Percentiles rank a stretch among this genome's conserved stretches.
phyloP scores from a whole-genome alignment of 2,888 invertebrate species.

The Tinea semifulvella region DNA sequence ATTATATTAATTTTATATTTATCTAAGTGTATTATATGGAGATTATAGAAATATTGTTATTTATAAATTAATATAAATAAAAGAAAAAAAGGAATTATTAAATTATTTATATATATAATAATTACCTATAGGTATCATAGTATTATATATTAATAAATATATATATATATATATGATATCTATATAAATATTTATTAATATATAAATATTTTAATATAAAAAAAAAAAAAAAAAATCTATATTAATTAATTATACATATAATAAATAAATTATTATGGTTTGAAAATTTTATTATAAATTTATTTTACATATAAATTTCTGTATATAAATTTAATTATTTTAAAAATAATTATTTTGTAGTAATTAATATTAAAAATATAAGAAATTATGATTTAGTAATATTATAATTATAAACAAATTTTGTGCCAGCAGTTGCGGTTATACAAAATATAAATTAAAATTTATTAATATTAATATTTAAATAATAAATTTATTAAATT shows the following conservation, averaged over 20 bases:
- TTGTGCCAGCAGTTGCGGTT: constrained; percentile 75
- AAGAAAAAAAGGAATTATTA: too few species aligned
- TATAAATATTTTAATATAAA: constrained; percentile 29
- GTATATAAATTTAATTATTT: constrained; percentile 32
- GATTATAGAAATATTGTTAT: too few species aligned
- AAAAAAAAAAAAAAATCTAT: too few species aligned
- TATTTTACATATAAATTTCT: constrained; percentile 67
- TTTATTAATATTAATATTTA: constrained; percentile 27
- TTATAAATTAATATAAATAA: too few species aligned
- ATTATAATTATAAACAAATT: constrained; percentile 67
- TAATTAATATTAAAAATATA: constrained; percentile 67
- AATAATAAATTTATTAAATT: constrained; percentile 24
- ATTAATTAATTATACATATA: too few species aligned
- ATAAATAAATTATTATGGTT: constrained; percentile 56
- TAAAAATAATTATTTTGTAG: constrained; percentile 26
- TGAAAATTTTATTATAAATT: constrained; percentile 53
- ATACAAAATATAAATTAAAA: constrained; percentile 51
- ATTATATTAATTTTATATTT: constrained; percentile 22
- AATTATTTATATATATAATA: constrained; percentile 26
- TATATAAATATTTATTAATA: too few species aligned
- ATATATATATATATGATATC: too few species aligned
- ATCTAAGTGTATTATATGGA: too few species aligned
- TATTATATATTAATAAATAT: too few species aligned
- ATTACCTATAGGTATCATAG: too few species aligned
- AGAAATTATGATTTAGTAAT: constrained; percentile 70